Conservation (phyloP, 2,888 invertebrate genomes). For the Melieria omissa region DNA sequence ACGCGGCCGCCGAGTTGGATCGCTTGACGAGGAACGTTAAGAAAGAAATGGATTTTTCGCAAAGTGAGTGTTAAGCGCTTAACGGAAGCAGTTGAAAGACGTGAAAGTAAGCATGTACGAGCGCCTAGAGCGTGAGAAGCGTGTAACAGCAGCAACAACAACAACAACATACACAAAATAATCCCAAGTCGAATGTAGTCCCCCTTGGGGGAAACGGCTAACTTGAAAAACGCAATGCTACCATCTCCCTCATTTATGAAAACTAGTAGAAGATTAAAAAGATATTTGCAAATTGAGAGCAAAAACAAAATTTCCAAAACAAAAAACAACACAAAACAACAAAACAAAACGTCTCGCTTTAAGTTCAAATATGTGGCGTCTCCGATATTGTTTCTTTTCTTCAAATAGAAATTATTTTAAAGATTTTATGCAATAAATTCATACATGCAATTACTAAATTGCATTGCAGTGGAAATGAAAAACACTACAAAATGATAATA, state of each 20-base stretch:
- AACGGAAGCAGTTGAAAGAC: neutral
- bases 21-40: slow-evolving; percentile 78
- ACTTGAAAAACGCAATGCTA: too few relatives aligned
- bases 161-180: neutral
- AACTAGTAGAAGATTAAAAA: neutral
- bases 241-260: too few relatives aligned
- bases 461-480: slow-evolving; percentile 1
- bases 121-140: neutral
- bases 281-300: neutral
- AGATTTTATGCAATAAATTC: slow-evolving; percentile 9
- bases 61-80: slow-evolving; percentile 65
- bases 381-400: slow-evolving; percentile 6
- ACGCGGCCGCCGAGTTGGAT: slow-evolving; percentile 93
- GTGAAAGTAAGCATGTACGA: too few relatives aligned
- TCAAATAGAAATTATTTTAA: slow-evolving; percentile 20
- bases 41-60: slow-evolving; percentile 67
- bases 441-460: slow-evolving; percentile 21
- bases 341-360: slow-evolving; percentile 19
- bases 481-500: slow-evolving; percentile 13
- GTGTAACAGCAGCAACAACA: neutral
- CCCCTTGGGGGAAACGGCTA: too few relatives aligned
- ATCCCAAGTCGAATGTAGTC: neutral
- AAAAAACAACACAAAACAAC: neutral
- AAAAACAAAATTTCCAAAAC: neutral
- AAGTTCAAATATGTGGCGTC: slow-evolving; percentile 24